Evolutionary conservation across 2,113 vertebrate genomes (phyloP).

Genomic region (Mesoclemmys tuberculata): DNA sequence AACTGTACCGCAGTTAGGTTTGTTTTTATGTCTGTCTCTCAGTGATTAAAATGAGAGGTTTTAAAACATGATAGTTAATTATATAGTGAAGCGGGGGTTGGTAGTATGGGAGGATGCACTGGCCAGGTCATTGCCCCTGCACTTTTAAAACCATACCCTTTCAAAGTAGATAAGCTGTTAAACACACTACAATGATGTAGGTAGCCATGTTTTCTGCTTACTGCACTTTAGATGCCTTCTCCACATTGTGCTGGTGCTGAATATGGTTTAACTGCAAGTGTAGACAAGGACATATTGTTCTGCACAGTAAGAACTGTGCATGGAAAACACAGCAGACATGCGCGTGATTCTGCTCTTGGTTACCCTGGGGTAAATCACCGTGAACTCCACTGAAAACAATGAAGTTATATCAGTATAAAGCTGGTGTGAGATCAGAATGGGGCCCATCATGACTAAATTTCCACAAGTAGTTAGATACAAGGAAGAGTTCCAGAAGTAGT

Average conservation of each 20-base stretch:
- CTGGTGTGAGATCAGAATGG: background rate
- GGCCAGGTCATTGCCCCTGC: background rate
- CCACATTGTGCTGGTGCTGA: background rate
- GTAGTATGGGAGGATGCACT: background rate
- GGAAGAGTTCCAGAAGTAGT: background rate
- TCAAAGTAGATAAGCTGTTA: background rate
- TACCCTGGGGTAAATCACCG: background rate
- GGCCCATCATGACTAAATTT: background rate
- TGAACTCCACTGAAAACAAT: background rate
- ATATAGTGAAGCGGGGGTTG: background rate
- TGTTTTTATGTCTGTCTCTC: background rate
- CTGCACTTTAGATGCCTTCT: background rate
- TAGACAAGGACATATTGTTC: background rate
- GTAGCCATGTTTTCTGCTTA: background rate
- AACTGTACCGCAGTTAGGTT: accelerated
- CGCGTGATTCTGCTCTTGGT: background rate
- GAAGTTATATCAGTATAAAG: background rate
- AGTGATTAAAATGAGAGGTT: accelerated
- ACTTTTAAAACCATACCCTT: background rate
- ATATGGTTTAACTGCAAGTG: background rate
- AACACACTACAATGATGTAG: background rate
- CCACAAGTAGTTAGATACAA: background rate
- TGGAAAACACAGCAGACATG: background rate
- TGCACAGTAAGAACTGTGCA: background rate
- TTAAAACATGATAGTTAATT: accelerated